phyloP scores from a whole-genome alignment of 1,140 invertebrate genomes.

The Sarcophaga bullata region DNA sequence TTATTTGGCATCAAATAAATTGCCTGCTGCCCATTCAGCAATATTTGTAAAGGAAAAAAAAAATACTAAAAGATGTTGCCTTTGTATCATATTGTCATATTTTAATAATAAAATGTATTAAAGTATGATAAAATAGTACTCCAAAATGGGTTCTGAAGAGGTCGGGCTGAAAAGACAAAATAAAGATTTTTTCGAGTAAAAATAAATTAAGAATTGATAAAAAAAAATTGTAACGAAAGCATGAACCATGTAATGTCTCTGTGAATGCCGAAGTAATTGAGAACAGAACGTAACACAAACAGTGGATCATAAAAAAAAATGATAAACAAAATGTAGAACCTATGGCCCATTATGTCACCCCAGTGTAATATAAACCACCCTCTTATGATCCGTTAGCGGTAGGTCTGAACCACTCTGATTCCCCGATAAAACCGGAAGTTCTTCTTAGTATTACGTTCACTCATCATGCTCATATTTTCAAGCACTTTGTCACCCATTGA shows the following conservation, averaged over 20 bases:
- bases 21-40: not conserved
- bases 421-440: too few species aligned
- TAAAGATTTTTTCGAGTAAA: not conserved
- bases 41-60: not conserved
- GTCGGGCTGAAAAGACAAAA: not conserved
- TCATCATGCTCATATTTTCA: too few species aligned
- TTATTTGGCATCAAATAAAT: not conserved
- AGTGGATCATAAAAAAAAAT: too few species aligned
- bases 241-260: not conserved
- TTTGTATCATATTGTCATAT: not conserved
- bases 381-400: too few species aligned
- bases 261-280: not conserved
- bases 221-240: not conserved
- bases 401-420: too few species aligned
- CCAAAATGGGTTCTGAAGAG: not conserved
- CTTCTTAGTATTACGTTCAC: too few species aligned
- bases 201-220: not conserved
- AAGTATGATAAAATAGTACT: too few species aligned
- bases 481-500: too few species aligned
- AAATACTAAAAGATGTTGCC: not conserved
- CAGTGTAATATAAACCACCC: too few species aligned
- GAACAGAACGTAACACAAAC: not conserved
- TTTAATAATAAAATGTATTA: not conserved
- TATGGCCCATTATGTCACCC: too few species aligned
- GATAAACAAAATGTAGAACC: too few species aligned